A percentile compares a stretch with the other conserved stretches of the same genome.
phyloP scores from a whole-genome alignment of 1,140 invertebrate genomes.

The Megalopta genalis region DNA sequence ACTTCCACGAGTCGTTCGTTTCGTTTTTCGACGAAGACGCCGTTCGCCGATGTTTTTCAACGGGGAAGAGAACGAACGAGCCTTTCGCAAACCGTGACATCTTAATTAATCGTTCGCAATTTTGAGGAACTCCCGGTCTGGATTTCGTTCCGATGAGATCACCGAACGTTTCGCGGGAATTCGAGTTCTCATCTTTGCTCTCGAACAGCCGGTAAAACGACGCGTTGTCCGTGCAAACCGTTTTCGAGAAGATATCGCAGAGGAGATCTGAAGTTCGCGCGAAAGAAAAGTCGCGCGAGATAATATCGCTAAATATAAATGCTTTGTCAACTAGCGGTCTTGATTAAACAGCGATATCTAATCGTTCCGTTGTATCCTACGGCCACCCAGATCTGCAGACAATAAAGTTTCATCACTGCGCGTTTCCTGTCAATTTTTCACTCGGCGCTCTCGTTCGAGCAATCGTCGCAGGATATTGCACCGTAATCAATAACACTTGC shows the following conservation, averaged over 20 bases:
- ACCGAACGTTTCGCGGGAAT: too few species aligned
- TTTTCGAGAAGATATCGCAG: not conserved
- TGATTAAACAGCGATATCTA: conserved; percentile 57
- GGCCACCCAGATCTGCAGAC: not conserved
- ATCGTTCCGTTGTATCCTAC: conserved; percentile 35
- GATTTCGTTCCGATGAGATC: too few species aligned
- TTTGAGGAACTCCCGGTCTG: too few species aligned
- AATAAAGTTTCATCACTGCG: conserved; percentile 25
- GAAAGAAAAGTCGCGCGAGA: not conserved
- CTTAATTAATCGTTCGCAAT: too few species aligned
- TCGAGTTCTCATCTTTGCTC: too few species aligned
- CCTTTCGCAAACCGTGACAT: too few species aligned
- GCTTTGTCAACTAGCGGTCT: conserved; percentile 23
- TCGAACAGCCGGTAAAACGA: not conserved
- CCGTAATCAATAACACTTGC: not conserved
- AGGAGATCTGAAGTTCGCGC: not conserved
- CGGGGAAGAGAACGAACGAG: too few species aligned
- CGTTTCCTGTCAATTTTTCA: not conserved
- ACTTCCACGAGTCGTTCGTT: too few species aligned
- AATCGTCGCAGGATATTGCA: not conserved
- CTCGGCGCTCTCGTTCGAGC: too few species aligned
- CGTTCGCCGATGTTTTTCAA: too few species aligned
- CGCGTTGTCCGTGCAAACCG: not conserved
- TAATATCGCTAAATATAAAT: conserved; percentile 43
- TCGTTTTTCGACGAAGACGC: too few species aligned